phyloP scores from a whole-genome alignment of 1,140 invertebrate genomes.

The Trypoxylus dichotomus region DNA sequence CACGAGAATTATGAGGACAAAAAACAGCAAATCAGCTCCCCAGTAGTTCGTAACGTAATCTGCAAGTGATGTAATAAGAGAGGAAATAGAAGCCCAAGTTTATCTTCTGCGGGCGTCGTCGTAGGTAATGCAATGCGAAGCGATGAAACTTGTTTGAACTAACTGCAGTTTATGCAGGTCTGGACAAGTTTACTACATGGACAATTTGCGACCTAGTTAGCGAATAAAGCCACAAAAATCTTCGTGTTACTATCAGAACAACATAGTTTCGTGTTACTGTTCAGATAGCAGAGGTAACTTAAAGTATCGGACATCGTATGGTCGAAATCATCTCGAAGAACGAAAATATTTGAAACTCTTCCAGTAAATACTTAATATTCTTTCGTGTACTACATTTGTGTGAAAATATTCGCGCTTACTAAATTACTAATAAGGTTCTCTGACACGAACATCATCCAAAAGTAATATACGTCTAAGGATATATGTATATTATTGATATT shows the following conservation, averaged over 20 bases:
- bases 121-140: neutral
- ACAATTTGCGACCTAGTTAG: neutral
- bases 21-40: neutral
- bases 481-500: too few relatives aligned
- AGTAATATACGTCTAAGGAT: too few relatives aligned
- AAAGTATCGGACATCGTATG: neutral
- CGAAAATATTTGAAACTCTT: neutral
- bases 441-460: too few relatives aligned
- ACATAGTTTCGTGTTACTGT: neutral
- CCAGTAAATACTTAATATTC: neutral
- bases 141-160: neutral
- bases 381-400: too few relatives aligned
- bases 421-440: too few relatives aligned
- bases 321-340: neutral
- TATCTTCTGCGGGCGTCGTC: neutral
- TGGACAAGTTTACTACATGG: neutral
- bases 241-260: neutral
- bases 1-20: neutral
- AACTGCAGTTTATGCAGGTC: conserved; percentile 11
- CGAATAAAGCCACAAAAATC: conserved; percentile 6
- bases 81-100: neutral
- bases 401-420: too few relatives aligned
- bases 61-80: neutral
- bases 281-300: neutral
- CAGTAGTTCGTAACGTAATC: neutral